phyloP scores from a whole-genome alignment of 1,140 invertebrate species.

The Condylostylus longicornis region DNA sequence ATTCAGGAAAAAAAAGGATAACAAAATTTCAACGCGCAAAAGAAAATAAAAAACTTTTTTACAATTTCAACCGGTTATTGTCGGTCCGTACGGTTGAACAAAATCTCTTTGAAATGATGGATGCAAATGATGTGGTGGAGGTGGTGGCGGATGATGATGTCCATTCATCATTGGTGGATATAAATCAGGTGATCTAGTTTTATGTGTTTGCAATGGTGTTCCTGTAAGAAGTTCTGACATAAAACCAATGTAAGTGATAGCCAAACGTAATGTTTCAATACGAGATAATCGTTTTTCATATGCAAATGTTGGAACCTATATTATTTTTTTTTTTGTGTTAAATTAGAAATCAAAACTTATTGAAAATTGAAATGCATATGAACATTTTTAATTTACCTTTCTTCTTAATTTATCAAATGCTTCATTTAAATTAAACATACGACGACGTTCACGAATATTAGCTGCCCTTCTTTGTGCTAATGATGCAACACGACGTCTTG shows the following conservation, averaged over 20 bases:
- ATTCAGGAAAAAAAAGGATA: background rate
- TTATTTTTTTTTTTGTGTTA: slow-evolving; percentile 1
- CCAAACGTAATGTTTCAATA: slow-evolving; percentile 90
- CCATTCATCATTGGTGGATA: slow-evolving; percentile 25
- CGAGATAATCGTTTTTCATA: slow-evolving; percentile 96
- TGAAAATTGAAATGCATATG: background rate
- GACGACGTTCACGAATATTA: slow-evolving; percentile 81
- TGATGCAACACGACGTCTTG: slow-evolving; percentile 72
- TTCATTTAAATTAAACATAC: slow-evolving; percentile 96
- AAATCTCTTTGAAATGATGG: slow-evolving; percentile 27
- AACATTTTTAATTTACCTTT: slow-evolving; percentile 40
- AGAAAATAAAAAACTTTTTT: background rate
- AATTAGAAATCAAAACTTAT: slow-evolving; percentile 2
- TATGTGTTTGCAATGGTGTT: slow-evolving; percentile 36
- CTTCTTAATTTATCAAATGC: slow-evolving; percentile 86
- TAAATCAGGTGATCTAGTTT: slow-evolving; percentile 27
- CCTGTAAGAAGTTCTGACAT: slow-evolving; percentile 78
- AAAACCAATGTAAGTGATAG: slow-evolving; percentile 96
- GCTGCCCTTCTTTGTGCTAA: slow-evolving; percentile 80
- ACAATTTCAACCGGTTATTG: background rate
- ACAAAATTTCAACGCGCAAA: background rate
- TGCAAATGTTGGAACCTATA: slow-evolving; percentile 89
- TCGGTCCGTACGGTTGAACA: slow-evolving; percentile 24
- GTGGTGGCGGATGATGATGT: slow-evolving; percentile 16
- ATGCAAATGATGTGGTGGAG: slow-evolving; percentile 18